These are phyloP conservation scores for Hypselothyrea guttata DNA, from an alignment of 2,888 invertebrate species.

Conservation along the genomic window DNA sequence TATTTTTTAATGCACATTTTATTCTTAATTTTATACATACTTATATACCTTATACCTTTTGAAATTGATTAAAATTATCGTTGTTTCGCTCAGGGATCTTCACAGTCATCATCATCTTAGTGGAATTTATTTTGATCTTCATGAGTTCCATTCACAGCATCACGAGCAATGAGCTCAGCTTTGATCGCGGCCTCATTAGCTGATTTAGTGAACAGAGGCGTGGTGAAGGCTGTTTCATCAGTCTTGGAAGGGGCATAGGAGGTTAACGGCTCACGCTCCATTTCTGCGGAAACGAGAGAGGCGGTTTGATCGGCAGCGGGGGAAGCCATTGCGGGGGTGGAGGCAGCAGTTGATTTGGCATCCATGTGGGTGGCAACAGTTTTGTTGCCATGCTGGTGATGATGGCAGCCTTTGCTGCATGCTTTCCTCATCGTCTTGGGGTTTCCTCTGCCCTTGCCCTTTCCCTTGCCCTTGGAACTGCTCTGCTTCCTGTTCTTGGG, in stretches of 20 bases:
- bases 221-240: too few relatives aligned
- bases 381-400: neutral
- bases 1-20: too few relatives aligned
- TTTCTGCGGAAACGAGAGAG: neutral
- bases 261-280: neutral
- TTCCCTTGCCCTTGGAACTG: conserved; percentile 8
- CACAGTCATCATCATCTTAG: too few relatives aligned
- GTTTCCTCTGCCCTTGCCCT: neutral
- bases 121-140: neutral
- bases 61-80: too few relatives aligned
- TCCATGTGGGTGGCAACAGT: conserved; percentile 10
- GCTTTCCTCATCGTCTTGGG: conserved; percentile 5
- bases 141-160: conserved; percentile 20
- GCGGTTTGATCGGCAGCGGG: neutral
- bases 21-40: too few relatives aligned
- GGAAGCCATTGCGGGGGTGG: neutral
- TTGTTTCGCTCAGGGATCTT: too few relatives aligned
- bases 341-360: neutral
- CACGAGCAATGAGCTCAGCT: conserved; percentile 24
- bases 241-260: too few relatives aligned
- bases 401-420: neutral
- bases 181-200: conserved; percentile 9
- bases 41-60: too few relatives aligned
- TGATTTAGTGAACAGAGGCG: neutral
- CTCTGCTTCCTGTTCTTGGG: conserved; percentile 9